These are phyloP conservation scores for Pristionchus exspectatus DNA, from an alignment of 2,888 invertebrate genomes.

Conservation along the genomic window DNA sequence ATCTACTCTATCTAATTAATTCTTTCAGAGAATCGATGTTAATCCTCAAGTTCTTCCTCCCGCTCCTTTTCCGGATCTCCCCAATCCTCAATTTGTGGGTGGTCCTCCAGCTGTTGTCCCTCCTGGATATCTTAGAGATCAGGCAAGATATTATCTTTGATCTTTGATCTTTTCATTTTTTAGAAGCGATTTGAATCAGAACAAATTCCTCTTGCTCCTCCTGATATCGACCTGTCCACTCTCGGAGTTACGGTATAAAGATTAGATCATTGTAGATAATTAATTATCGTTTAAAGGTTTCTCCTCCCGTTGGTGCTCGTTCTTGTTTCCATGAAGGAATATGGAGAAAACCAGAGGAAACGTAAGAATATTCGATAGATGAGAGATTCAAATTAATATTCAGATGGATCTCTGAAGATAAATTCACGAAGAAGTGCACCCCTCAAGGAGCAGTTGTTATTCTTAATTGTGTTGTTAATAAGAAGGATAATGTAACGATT, in stretches of 20 bases:
- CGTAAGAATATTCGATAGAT: background rate
- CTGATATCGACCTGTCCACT: background rate
- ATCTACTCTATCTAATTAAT: background rate
- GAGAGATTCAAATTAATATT: background rate
- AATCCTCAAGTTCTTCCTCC: conserved; percentile 31
- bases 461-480: conserved; percentile 68
- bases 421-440: conserved; percentile 72
- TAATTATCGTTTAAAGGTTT: background rate
- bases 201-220: conserved; percentile 15
- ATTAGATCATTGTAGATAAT: background rate
- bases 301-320: conserved; percentile 17
- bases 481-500: conserved; percentile 67
- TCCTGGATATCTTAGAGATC: conserved; percentile 36
- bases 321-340: conserved; percentile 30
- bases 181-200: conserved; percentile 22
- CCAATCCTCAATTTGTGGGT: background rate
- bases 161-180: background rate
- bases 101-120: conserved; percentile 20
- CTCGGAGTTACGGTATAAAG: background rate
- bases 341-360: conserved; percentile 48
- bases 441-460: conserved; percentile 67
- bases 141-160: background rate
- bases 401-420: conserved; percentile 70
- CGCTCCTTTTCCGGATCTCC: conserved; percentile 34
- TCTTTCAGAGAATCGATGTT: conserved; percentile 30